phyloP scores from a whole-genome alignment of 2,113 vertebrate genomes.

The Oreocharis arfaki region DNA sequence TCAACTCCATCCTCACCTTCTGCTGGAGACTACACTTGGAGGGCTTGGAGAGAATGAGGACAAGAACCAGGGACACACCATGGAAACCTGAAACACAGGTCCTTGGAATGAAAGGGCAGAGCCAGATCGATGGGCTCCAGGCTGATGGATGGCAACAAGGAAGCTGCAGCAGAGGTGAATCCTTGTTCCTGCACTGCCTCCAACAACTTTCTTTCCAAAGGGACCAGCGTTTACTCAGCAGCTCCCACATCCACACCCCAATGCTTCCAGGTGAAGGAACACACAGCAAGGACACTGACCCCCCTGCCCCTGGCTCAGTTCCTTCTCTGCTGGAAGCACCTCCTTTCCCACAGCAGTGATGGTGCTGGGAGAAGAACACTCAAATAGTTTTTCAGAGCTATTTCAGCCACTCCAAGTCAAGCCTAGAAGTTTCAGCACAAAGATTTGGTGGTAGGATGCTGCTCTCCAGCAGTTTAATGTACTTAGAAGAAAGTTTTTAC shows the following conservation, averaged over 20 bases:
- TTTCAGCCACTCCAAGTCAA: neutral
- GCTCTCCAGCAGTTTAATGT: neutral
- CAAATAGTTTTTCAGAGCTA: neutral
- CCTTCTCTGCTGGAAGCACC: neutral
- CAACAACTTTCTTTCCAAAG: neutral
- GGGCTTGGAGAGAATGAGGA: neutral
- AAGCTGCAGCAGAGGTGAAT: neutral
- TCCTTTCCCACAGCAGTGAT: neutral
- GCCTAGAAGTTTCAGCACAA: neutral
- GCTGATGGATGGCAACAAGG: neutral
- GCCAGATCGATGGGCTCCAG: neutral
- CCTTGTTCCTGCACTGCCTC: neutral
- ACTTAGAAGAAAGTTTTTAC: neutral
- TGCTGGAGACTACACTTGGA: neutral
- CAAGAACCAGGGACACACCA: neutral
- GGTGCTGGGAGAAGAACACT: neutral
- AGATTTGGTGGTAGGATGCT: neutral
- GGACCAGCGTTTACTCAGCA: neutral
- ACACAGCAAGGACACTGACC: neutral
- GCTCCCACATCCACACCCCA: neutral
- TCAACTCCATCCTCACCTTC: neutral
- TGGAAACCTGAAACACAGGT: neutral
- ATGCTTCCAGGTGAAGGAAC: too few relatives aligned
- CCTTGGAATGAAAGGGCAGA: neutral
- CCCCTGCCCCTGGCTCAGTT: neutral